Percentiles rank a stretch among this genome's conserved stretches.
Conservation (phyloP, 2,888 invertebrate genomes). For the Panorpa germanica region DNA sequence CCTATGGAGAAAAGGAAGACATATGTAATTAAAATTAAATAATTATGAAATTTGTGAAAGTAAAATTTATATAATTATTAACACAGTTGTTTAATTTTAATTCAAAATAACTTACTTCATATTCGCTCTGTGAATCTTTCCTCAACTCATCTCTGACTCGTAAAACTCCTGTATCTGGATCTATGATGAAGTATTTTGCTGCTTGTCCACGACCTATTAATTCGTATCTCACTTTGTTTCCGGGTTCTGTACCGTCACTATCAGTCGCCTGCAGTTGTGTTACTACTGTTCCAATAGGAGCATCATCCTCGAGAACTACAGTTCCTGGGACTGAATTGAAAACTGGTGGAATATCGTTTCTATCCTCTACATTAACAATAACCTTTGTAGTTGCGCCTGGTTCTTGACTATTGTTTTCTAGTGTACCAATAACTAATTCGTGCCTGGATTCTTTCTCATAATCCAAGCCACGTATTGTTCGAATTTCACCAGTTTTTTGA, state of each 20-base stretch:
- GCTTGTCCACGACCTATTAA: conserved; percentile 68
- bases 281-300: conserved; percentile 62
- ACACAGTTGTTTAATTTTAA: neutral
- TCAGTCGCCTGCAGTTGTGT: conserved; percentile 64
- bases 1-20: conserved; percentile 24
- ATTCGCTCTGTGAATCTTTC: conserved; percentile 74
- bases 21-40: conserved; percentile 6
- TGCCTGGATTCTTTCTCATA: conserved; percentile 56
- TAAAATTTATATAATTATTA: neutral
- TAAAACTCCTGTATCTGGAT: conserved; percentile 64
- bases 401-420: conserved; percentile 54
- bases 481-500: conserved; percentile 56
- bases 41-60: neutral
- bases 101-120: conserved; percentile 36
- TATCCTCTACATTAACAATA: conserved; percentile 43
- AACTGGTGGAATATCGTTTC: conserved; percentile 75
- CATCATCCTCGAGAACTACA: conserved; percentile 66
- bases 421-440: conserved; percentile 59
- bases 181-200: conserved; percentile 70
- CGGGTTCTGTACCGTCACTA: conserved; percentile 68
- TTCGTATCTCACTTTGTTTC: conserved; percentile 63
- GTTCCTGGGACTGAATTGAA: conserved; percentile 70
- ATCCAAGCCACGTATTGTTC: conserved; percentile 58
- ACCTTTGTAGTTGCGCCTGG: conserved; percentile 58
- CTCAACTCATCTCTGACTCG: conserved; percentile 66